Evolutionary conservation across 92 coral and sea anemone species (phyloP).

Genomic region (Umimayanthus chanpuru): DNA sequence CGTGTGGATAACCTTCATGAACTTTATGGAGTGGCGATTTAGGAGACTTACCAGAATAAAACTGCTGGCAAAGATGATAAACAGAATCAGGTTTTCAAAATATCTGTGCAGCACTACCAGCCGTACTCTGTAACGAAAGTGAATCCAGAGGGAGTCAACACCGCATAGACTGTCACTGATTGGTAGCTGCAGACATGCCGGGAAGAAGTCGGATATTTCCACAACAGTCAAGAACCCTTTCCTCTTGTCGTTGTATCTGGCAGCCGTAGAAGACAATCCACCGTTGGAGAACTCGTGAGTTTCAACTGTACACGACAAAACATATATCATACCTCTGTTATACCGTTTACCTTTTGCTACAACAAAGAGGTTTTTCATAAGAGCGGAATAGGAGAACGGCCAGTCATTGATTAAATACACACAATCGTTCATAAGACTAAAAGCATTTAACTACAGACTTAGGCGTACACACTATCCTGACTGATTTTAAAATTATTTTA

Average conservation of each 20-base stretch:
- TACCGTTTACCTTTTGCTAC: no score
- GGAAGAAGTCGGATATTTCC: conserved; percentile 30
- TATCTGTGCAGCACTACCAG: conserved; percentile 78
- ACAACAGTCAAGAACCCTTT: not conserved
- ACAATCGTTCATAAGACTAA: no score
- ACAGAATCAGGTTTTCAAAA: conserved; percentile 90
- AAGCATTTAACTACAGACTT: no score
- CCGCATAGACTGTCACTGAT: conserved; percentile 37
- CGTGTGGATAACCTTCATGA: not conserved
- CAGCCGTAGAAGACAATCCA: not conserved
- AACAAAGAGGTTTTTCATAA: no score
- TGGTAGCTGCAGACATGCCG: conserved; percentile 33
- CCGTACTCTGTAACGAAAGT: conserved; percentile 72
- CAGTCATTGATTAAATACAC: no score
- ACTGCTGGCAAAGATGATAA: conserved; percentile 83
- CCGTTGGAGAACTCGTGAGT: conserved; percentile 16
- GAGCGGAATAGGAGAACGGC: no score
- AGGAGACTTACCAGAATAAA: conserved; percentile 74
- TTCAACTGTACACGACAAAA: conserved; percentile 12
- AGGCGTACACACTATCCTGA: no score
- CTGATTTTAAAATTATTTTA: no score
- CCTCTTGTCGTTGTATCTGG: not conserved
- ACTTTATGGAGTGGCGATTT: not conserved
- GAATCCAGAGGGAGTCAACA: conserved; percentile 63
- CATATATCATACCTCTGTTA: not conserved